These are phyloP conservation scores for Vireo griseus DNA, from an alignment of 2,797 vertebrate species.

Conservation along the genomic window DNA sequence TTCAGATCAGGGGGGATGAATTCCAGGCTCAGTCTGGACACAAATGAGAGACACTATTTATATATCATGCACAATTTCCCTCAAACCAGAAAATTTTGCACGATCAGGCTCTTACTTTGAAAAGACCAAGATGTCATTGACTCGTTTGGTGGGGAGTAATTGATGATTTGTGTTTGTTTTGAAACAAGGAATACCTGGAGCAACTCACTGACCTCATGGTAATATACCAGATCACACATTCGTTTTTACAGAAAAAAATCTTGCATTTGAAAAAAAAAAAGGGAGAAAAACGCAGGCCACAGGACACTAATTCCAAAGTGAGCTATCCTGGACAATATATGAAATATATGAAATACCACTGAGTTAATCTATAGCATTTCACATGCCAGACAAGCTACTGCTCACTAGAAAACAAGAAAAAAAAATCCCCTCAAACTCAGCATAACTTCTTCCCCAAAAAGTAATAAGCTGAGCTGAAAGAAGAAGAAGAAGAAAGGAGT, in stretches of 20 bases:
- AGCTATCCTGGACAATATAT: background rate
- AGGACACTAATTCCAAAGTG: background rate
- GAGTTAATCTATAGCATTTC: background rate
- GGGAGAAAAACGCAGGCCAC: fast-evolving
- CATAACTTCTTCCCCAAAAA: background rate
- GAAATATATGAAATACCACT: background rate
- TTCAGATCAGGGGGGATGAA: background rate
- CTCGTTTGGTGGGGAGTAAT: background rate
- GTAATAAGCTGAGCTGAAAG: background rate
- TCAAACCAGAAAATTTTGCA: background rate
- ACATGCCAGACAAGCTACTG: background rate
- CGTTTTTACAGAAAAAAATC: background rate
- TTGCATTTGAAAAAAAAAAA: background rate
- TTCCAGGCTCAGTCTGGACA: background rate
- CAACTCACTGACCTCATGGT: background rate
- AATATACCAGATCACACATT: background rate
- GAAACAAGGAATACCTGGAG: background rate
- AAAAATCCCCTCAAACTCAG: background rate
- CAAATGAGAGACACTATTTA: background rate
- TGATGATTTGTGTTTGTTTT: background rate
- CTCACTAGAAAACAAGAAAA: background rate
- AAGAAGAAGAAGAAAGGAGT: background rate
- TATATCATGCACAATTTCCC: background rate
- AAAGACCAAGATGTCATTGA: background rate
- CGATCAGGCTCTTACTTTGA: background rate